Percentiles rank a stretch among this genome's conserved stretches.
phyloP scores from a whole-genome alignment of 2,797 vertebrate genomes.

The Acanthornis magna region DNA sequence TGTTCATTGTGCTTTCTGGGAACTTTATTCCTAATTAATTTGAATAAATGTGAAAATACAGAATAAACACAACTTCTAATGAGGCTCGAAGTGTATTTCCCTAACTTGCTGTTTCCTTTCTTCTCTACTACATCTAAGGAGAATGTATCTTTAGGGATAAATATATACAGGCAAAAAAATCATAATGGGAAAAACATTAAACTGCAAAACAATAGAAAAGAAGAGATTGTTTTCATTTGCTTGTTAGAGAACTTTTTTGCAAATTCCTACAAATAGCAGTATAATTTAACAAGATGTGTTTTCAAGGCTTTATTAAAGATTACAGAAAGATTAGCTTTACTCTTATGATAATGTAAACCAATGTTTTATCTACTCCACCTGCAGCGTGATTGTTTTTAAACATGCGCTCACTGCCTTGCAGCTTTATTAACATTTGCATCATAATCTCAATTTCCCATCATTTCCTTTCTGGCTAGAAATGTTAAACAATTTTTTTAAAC shows the following conservation, averaged over 20 bases:
- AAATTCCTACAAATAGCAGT: not conserved
- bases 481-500: not conserved
- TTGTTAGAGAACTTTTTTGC: not conserved
- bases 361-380: not conserved
- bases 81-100: not conserved
- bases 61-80: not conserved
- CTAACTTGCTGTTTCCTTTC: not conserved
- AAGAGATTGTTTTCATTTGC: not conserved
- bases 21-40: conserved; percentile 6
- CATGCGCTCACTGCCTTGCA: not conserved
- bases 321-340: not conserved
- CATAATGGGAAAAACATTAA: not conserved
- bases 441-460: not conserved
- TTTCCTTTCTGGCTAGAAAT: not conserved
- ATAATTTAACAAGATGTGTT: not conserved
- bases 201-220: not conserved
- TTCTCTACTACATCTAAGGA: not conserved
- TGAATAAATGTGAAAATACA: not conserved
- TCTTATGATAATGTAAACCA: not conserved
- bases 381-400: not conserved
- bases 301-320: not conserved
- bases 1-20: not conserved
- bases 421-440: not conserved
- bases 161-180: not conserved
- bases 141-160: not conserved